phyloP scores from a whole-genome alignment of 2,888 invertebrate species.

The Fragum whitleyi region DNA sequence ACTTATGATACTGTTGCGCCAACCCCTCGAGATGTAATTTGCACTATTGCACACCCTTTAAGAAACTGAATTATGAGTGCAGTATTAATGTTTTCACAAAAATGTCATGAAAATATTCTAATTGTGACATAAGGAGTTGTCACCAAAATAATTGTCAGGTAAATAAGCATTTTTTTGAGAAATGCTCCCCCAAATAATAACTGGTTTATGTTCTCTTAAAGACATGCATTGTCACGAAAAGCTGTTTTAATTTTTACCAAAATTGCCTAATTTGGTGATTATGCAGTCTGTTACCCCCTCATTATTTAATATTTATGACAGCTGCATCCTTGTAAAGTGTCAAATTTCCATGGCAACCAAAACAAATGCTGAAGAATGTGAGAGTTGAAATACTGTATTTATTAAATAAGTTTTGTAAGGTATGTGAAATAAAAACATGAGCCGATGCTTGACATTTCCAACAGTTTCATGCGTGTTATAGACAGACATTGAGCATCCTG shows the following conservation, averaged over 20 bases:
- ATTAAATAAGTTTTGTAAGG: too few species aligned
- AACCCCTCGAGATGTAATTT: too few species aligned
- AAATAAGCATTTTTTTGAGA: neutral
- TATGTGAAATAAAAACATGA: too few species aligned
- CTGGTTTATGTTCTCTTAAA: neutral
- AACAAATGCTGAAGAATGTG: neutral
- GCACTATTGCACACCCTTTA: too few species aligned
- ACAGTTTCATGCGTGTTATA: too few species aligned
- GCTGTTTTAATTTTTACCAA: neutral
- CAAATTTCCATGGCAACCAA: neutral
- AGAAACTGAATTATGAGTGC: too few species aligned
- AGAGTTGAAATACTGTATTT: neutral
- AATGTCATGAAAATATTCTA: too few species aligned
- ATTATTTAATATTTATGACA: neutral
- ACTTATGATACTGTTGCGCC: too few species aligned
- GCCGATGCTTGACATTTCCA: too few species aligned
- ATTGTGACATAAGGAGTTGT: too few species aligned
- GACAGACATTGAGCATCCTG: too few species aligned
- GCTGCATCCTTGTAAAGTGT: constrained; percentile 4
- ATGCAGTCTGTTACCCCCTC: neutral
- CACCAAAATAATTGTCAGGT: neutral
- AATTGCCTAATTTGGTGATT: neutral
- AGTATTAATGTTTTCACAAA: too few species aligned
- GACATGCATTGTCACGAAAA: neutral
- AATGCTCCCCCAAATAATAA: neutral